Evolutionary conservation across 2,888 invertebrate species (phyloP).

Genomic region (Pandemis corylana): DNA sequence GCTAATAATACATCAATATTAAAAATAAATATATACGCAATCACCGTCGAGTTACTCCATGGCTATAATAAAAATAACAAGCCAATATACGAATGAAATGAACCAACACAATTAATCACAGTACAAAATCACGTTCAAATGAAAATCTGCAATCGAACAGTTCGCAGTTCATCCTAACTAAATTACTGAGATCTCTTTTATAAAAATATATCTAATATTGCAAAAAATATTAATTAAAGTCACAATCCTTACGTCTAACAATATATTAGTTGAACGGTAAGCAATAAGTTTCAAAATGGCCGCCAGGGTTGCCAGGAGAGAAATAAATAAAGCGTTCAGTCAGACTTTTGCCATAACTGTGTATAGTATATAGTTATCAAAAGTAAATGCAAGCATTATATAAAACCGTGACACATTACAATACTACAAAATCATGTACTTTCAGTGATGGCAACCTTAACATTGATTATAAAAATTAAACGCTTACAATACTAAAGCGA

Average conservation of each 20-base stretch:
- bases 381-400: slow-evolving; percentile 73
- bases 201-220: slow-evolving; percentile 76
- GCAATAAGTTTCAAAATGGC: slow-evolving; percentile 76
- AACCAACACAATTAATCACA: slow-evolving; percentile 73
- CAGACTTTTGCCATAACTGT: slow-evolving; percentile 53
- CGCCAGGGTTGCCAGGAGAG: slow-evolving; percentile 66
- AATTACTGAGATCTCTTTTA: slow-evolving; percentile 73
- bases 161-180: slow-evolving; percentile 55
- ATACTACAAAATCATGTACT: slow-evolving; percentile 43
- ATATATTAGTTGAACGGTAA: slow-evolving; percentile 72
- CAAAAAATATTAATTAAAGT: slow-evolving; percentile 71
- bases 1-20: slow-evolving; percentile 41
- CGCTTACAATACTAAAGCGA: slow-evolving; percentile 73
- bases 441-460: slow-evolving; percentile 66
- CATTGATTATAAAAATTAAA: slow-evolving; percentile 62
- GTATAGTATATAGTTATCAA: slow-evolving; percentile 63
- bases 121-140: slow-evolving; percentile 70
- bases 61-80: slow-evolving; percentile 48
- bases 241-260: slow-evolving; percentile 76
- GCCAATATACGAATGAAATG: slow-evolving; percentile 51
- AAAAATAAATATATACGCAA: slow-evolving; percentile 55
- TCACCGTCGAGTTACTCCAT: slow-evolving; percentile 42
- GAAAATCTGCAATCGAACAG: slow-evolving; percentile 50
- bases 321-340: slow-evolving; percentile 60
- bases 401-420: slow-evolving; percentile 43